Base-by-base conservation (phyloP, 2,888 invertebrate genomes). In the Actias luna region DNA sequence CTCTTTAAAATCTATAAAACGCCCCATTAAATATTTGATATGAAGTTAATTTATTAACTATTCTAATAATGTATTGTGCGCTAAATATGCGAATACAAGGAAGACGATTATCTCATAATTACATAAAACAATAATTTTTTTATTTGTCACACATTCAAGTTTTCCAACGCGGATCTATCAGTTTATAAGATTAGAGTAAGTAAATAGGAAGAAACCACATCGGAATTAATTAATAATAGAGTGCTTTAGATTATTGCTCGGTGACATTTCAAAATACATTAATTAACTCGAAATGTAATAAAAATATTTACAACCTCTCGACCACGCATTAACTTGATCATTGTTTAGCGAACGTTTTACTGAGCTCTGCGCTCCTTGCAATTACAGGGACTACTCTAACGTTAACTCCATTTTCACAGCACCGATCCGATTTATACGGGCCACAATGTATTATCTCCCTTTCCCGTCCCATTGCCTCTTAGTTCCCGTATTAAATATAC, bases 41-140 rank as follows among this genome's bases (percentile, higher is more conserved):
- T 89, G 90, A 88, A 84, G 79, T 78, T n/a, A n/a, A n/a, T 82
- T 55, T 55, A 55, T 79, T 72, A 80, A 83, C 80, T 89, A 88
- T 77, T 74, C 86, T 89, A 88, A 80, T 75, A 76, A 72, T 75
- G 77, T 82, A 80, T 90, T 92, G 91, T 92, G 91, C 91, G 91
- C 84, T 79, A 87, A 55, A 84, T 83, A 85, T 86, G 80, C 83
- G 79, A 79, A 80, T 82, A 84, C 78, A 82, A 85, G 92, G 91
- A 92, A 91, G 92, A 91, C 91, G 77, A 87, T 72, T 84, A 83
- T 82, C 77, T 59, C 29, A 77, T 76, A 73, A 62, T 76, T 72
- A 75, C 69, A 77, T 73, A 72, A 75, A 72, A 76, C 76, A 77
- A 76, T 71, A 62, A 18, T 65, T 78, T 75, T 78, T 71, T 63